A percentile compares a stretch with the other conserved stretches of the same genome.
Evolutionary conservation across 2,113 vertebrate genomes (phyloP).

Genomic region (Scartelaos histophorus): DNA sequence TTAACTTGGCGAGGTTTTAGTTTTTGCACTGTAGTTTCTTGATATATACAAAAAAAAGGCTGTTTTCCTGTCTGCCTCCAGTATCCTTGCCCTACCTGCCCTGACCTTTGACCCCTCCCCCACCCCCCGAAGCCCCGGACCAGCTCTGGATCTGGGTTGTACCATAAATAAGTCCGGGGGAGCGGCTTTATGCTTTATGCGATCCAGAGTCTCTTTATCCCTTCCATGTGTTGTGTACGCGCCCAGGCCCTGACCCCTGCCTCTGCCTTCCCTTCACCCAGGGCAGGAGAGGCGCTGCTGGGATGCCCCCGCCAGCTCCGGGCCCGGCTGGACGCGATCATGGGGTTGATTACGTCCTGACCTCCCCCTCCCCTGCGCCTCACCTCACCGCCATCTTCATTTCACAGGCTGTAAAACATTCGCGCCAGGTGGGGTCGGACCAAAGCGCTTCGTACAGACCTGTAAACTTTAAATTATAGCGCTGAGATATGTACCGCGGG

Average conservation of each 20-base stretch:
- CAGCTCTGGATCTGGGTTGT: constrained; percentile 30
- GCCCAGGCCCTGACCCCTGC: constrained; percentile 65
- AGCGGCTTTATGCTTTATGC: constrained; percentile 69
- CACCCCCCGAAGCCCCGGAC: constrained; percentile 6
- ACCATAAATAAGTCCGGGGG: constrained; percentile 72
- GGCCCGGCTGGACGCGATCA: constrained; percentile 30
- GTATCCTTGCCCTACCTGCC: neutral
- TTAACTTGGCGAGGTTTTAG: no score
- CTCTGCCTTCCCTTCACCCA: constrained; percentile 70
- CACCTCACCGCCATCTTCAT: constrained; percentile 61
- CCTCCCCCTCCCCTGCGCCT: constrained; percentile 36
- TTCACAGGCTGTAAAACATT: constrained; percentile 74
- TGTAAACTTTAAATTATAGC: neutral
- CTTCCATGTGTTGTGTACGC: constrained; percentile 77
- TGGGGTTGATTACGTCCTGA: constrained; percentile 61
- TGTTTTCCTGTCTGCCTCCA: neutral
- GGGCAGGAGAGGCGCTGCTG: constrained; percentile 40
- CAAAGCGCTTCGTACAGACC: constrained; percentile 43
- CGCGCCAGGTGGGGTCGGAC: constrained; percentile 47
- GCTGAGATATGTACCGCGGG: neutral
- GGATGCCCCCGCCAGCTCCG: constrained; percentile 20
- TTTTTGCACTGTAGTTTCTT: no score
- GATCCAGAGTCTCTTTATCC: constrained; percentile 77
- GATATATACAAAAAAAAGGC: no score
- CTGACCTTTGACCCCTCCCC: constrained; percentile 6